Evolutionary conservation across 92 coral and sea anemone genomes (phyloP), one percentile per base, ranked within the genome.

Genomic region (Heteractis magnifica): DNA sequence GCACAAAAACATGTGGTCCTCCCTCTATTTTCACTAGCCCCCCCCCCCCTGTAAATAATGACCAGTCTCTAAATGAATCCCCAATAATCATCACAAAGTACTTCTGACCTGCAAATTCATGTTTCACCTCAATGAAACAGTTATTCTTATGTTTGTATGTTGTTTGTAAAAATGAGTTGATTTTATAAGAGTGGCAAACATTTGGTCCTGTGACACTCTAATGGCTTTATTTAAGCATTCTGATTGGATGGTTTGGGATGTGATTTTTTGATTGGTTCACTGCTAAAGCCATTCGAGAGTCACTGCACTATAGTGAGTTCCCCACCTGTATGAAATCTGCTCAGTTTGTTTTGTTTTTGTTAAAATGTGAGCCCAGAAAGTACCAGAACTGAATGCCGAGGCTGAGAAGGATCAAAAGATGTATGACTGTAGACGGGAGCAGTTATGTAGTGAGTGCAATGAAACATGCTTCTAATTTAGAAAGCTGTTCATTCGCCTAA

Each of bases 381-480:
- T 60, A 9, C 87, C 87, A 76, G 87, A 62, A 44, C 81, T 75
- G 81, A 64, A 5, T 84, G 87, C 76, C 0, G 82, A 75, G 71
- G 65, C 52, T 84, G 81, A 84, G 76, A 75, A 49, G 73, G 77
- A 77, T 11, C 72, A 73, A 84, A 75, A 60, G 87, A 49, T 68
- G 65, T 75, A 64, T 72, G 74, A 84, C 81, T 59, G 82, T 75
- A 77, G 77, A 77, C 75, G 87, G 75, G 87, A 18, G 64, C 81
- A 77, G 60, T 76, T 59, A 52, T 44, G 80, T 77, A 84, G 87
- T 84, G 87, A 84, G 87, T 84, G 87, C 77, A 74, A 6, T 34
- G 73, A 68, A 68, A 68, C 73, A 68, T 68, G 73, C 73, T 68
- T 68, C 49, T 68, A 68, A 14, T 20, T 10, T 68, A 68, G 73